Percentiles rank a stretch among this genome's conserved stretches.
Conservation (phyloP, 2,113 vertebrate genomes). For the Mobula birostris region DNA sequence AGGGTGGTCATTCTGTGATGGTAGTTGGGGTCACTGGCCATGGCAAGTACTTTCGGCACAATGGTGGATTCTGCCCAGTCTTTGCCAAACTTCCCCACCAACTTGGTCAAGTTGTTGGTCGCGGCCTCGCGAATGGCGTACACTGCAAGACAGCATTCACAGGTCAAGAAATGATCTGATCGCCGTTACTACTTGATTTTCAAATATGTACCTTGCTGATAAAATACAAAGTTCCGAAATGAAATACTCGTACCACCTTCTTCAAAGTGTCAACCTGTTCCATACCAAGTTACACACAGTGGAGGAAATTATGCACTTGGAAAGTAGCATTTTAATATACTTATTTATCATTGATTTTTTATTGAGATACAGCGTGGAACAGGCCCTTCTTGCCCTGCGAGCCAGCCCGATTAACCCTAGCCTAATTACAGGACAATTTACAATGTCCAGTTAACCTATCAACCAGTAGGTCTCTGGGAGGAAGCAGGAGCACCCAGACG, state of each 20-base stretch:
- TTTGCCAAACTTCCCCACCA: constrained; percentile 82
- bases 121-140: constrained; percentile 81
- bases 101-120: constrained; percentile 77
- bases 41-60: constrained; percentile 78
- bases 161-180: not conserved
- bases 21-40: constrained; percentile 84
- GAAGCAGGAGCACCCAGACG: too few species aligned
- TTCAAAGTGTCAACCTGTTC: too few species aligned
- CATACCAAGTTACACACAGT: too few species aligned
- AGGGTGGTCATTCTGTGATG: constrained; percentile 86
- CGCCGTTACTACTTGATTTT: not conserved
- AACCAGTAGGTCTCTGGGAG: too few species aligned
- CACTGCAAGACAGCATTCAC: constrained; percentile 51
- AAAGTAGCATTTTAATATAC: too few species aligned
- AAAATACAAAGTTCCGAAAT: not conserved
- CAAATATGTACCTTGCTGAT: not conserved
- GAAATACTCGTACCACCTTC: not conserved
- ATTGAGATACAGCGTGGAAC: too few species aligned
- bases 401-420: too few species aligned
- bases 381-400: too few species aligned
- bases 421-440: too few species aligned
- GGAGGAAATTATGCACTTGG: too few species aligned
- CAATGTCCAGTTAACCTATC: too few species aligned
- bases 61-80: constrained; percentile 85
- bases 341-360: too few species aligned